Evolutionary conservation across 1,140 invertebrate genomes (phyloP).

Genomic region (Ips nitidus): DNA sequence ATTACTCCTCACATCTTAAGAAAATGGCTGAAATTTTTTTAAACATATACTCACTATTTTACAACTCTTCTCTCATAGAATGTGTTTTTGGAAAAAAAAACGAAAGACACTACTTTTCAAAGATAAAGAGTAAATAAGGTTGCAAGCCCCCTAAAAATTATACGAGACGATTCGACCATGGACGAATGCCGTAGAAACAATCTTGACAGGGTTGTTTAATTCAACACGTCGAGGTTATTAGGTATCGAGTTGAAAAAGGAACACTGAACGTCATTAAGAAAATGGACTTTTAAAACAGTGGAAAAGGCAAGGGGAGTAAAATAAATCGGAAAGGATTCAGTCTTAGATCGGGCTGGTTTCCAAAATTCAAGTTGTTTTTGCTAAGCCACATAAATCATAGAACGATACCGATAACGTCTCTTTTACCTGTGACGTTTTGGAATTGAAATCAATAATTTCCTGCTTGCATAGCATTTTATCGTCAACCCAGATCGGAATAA

Average conservation of each 20-base stretch:
- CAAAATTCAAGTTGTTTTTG: too few relatives aligned
- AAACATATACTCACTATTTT: too few relatives aligned
- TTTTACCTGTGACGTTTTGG: not conserved
- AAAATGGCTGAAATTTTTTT: too few relatives aligned
- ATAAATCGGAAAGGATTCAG: too few relatives aligned
- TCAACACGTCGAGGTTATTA: slow-evolving; percentile 42
- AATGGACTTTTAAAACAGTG: slow-evolving; percentile 44
- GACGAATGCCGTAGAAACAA: not conserved
- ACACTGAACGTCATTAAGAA: slow-evolving; percentile 42
- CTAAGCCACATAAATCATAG: not conserved
- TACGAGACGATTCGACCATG: slow-evolving; percentile 2
- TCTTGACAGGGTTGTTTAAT: slow-evolving; percentile 31
- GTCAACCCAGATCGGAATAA: slow-evolving; percentile 11
- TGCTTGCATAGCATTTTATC: slow-evolving; percentile 7
- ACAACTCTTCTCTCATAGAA: too few relatives aligned
- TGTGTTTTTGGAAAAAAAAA: too few relatives aligned
- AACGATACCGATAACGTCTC: not conserved
- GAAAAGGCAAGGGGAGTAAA: not conserved
- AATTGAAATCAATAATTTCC: slow-evolving; percentile 13
- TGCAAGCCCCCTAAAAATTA: not conserved
- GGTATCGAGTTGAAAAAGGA: slow-evolving; percentile 35
- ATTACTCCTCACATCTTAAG: too few relatives aligned
- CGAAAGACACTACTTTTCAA: not conserved
- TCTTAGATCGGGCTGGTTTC: too few relatives aligned
- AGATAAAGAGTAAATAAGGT: not conserved